Evolutionary conservation across 2,888 invertebrate genomes (phyloP), one percentile per base, ranked within the genome.

Genomic region (Napeogenes sylphis): DNA sequence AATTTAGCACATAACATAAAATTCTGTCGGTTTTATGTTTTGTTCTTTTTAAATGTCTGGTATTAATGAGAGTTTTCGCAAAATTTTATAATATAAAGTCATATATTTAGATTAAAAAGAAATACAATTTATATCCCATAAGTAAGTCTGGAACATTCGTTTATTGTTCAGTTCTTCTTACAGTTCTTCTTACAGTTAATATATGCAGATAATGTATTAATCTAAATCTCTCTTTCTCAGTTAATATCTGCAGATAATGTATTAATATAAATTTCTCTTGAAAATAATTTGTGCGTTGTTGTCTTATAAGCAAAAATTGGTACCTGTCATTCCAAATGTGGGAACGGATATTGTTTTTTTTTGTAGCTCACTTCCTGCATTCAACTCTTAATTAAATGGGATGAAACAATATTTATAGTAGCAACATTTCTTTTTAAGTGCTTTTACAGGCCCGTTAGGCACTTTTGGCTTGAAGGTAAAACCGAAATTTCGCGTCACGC

Each of bases 81-180:
- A n/a, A 14, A 6, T 21, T 47, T 6, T 35, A 35, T 35, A 42
- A 54, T 59, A 59, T 51, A 21, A 21, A 21, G 30, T 2, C 30
- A 6, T 54, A 8, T 45, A 57, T 57, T 33, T 35, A 45, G 21
- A 42, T 55, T 47, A 47, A 45, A 42, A 55, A 58, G 53, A 51
- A 21, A 63, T 59, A 59, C 56, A 35, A 63, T 63, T 63, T 51
- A 55, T 38, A 33, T 56, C 58, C 46, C 55, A 58, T 59, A 59
- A 58, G 47, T 56, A 14, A 46, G 42, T 10, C 47, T 12, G n/a
- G 33, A 58, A 62, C 30, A 58, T 63, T 35, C 5, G 55, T 45
- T 51, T 55, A 46, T 58, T 55, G 42, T 62, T 56, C 45, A 45
- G n/a, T n/a, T 45, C 33, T 33, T 47, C 45, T 63, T 59, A 63